Percentiles rank a stretch among this genome's conserved stretches.
Evolutionary conservation across 2,888 invertebrate species (phyloP).

Genomic region (Drosophila testacea): DNA sequence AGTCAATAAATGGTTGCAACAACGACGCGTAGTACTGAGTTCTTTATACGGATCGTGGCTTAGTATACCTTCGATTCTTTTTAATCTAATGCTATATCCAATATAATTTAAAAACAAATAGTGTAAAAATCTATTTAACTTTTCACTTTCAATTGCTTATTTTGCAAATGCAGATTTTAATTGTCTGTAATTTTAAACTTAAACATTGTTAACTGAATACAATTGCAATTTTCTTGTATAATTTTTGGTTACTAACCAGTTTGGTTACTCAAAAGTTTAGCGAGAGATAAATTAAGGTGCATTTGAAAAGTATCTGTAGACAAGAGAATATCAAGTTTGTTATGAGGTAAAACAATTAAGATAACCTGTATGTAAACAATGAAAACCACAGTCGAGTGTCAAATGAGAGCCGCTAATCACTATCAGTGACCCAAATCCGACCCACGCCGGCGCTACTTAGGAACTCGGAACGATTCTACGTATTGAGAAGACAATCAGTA

Average conservation of each 20-base stretch:
- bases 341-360: constrained; percentile 15
- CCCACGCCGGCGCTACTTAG: not conserved
- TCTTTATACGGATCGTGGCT: no score
- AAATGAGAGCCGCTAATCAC: constrained; percentile 9
- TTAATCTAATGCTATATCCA: no score
- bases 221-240: constrained; percentile 13
- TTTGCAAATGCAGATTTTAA: no score
- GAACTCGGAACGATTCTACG: constrained; percentile 12
- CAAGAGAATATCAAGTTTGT: not conserved
- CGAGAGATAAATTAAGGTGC: not conserved
- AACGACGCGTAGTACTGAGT: no score
- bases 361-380: constrained; percentile 18
- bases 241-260: not conserved
- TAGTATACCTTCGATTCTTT: no score
- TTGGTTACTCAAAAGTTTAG: not conserved
- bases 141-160: no score
- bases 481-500: constrained; percentile 3
- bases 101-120: no score
- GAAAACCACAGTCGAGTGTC: constrained; percentile 9
- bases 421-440: constrained; percentile 19
- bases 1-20: no score
- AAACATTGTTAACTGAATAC: constrained; percentile 3
- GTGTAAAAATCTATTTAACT: no score
- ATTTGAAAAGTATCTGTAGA: constrained; percentile 2
- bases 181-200: not conserved